Evolutionary conservation across 2,113 vertebrate species (phyloP), one percentile per base, ranked within the genome.

Genomic region (Falcunculus frontatus): DNA sequence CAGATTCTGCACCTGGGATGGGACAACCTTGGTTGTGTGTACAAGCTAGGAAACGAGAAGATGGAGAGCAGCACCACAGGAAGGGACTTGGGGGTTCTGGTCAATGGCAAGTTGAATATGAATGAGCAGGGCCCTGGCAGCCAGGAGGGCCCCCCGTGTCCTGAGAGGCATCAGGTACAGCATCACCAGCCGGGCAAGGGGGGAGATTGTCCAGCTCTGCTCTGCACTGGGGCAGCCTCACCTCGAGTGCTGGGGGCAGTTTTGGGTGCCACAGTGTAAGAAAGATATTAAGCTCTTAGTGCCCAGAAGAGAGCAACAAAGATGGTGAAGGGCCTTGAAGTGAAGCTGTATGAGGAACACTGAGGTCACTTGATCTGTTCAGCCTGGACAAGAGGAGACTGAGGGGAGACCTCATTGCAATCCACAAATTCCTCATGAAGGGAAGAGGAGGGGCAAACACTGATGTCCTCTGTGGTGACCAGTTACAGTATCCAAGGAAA

Each of bases 311-410:
- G 5, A 15, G 11, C 18, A 2, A 6, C 2, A 2, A 57, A 2
- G 22, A 14, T 57, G n/a, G 29, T 21, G 29, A 59, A 69, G 30
- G 15, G 14, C 9, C 9, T n/a, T 14, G 35, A 59, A 12, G 23
- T 2, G n/a, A 69, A 57, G 30, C 11, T 0, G 0, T 53, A 1
- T 39, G 35, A 57, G 10, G 29, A 49, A 9, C 3, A 29, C 33
- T 55, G 33, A 67, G 27, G 41, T 4, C 26, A 20, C 52, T 49
- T 47, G 22, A 6, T 68, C n/a, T 33, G n/a, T 33, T 68, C 52
- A 68, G 23, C 19, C 30, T 53, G 39, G 37, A 60, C 25, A 19
- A n/a, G 41, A 76, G 5, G 29, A 56, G n/a, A 32, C 16, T 62
- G 44, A 33, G 25, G 10, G 13, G 9, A 44, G 29, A 29, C 8